Conservation (phyloP, 2,113 vertebrate genomes). For the Corythaeola cristata region DNA sequence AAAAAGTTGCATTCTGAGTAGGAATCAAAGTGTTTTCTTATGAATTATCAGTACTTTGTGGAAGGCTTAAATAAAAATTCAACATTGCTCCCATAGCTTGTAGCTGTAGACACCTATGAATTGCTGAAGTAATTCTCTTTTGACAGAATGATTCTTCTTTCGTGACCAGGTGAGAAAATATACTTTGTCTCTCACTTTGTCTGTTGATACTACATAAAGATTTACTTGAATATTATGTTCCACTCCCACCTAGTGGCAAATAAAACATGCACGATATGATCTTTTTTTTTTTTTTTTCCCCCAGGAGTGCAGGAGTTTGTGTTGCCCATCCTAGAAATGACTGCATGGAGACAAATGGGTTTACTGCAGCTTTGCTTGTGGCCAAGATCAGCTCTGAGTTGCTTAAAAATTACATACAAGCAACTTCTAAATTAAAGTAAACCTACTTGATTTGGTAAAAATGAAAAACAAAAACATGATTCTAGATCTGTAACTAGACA, state of each 20-base stretch:
- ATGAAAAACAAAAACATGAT: not conserved
- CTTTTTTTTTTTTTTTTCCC: not conserved
- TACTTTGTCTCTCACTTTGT: not conserved
- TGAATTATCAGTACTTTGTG: not conserved
- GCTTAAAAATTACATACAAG: not conserved
- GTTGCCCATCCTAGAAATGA: not conserved
- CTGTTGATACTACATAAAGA: not conserved
- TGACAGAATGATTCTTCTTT: not conserved
- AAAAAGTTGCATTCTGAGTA: not conserved
- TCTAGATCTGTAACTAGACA: not conserved
- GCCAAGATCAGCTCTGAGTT: not conserved
- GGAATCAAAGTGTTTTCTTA: not conserved
- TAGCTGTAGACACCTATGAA: not conserved
- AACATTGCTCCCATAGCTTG: not conserved
- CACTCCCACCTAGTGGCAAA: slow-evolving; percentile 68
- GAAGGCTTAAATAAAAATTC: not conserved
- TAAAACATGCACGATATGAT: not conserved
- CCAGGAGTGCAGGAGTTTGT: not conserved
- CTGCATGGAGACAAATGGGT: not conserved
- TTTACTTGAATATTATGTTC: slow-evolving; percentile 24
- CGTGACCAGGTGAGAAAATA: not conserved
- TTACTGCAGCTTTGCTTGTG: not conserved
- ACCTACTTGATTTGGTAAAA: not conserved
- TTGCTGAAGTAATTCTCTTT: not conserved
- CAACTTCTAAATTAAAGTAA: not conserved